These are phyloP conservation scores for Drosophila malerkotliana DNA, from an alignment of 1,140 invertebrate species.

Conservation along the genomic window DNA sequence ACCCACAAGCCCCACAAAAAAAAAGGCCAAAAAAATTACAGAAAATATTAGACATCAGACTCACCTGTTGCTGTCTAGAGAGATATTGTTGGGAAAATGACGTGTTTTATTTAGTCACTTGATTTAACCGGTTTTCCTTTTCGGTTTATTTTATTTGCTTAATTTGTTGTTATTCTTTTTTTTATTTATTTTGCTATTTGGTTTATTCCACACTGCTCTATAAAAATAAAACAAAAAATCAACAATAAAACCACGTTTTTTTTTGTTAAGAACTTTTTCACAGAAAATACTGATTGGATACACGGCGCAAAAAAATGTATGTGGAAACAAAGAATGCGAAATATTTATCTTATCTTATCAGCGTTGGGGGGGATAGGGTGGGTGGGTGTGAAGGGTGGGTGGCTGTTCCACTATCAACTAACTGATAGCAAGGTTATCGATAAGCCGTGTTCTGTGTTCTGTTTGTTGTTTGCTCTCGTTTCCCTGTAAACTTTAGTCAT, in stretches of 20 bases:
- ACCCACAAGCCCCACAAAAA: conserved; percentile 2
- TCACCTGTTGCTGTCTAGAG: conserved; percentile 38
- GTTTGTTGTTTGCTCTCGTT: conserved; percentile 40
- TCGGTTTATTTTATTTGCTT: conserved; percentile 24
- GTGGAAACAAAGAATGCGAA: conserved; percentile 34
- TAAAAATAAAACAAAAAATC: conserved; percentile 16
- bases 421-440: conserved; percentile 25
- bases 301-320: conserved; percentile 36
- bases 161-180: conserved; percentile 14
- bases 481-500: conserved; percentile 18
- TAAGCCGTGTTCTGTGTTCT: conserved; percentile 3
- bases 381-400: not conserved
- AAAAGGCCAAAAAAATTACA: conserved; percentile 1
- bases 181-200: conserved; percentile 7
- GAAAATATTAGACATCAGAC: conserved; percentile 1
- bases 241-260: conserved; percentile 3
- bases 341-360: conserved; percentile 44
- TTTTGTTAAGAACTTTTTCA: conserved; percentile 34
- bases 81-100: conserved; percentile 14
- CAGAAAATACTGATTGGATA: conserved; percentile 32
- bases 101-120: conserved; percentile 27
- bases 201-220: conserved; percentile 38
- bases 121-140: conserved; percentile 38
- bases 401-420: conserved; percentile 25
- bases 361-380: not conserved